Evolutionary conservation across 2,797 vertebrate genomes (phyloP), one percentile per base, ranked within the genome.

Genomic region (Scolopax bukidnonensis): DNA sequence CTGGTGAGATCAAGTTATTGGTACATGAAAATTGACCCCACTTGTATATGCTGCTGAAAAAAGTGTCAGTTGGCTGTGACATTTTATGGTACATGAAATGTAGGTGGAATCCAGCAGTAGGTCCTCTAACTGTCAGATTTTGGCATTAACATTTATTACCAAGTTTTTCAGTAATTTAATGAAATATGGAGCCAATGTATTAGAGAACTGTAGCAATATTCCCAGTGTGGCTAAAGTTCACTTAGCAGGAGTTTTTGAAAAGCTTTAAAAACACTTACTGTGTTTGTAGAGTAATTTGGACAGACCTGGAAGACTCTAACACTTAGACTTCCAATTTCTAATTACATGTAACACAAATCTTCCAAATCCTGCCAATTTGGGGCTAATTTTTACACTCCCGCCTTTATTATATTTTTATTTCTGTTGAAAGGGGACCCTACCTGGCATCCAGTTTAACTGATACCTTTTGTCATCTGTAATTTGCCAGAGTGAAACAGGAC

Each of bases 231-330:
- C 36, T 76, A 33, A 80, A 77, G 65, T 54, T 85, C 36, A 68
- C 30, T 85, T 71, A 84, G 30, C 30, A 64, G 28, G 21, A 87
- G 50, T 84, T 83, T 77, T n/a, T 77, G 41, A 92, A 89, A 89
- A 81, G 79, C 53, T 87, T 87, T 78, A 48, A 73, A 95, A 57
- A 23, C 54, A 75, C 45, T 87, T 90, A 94, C 41, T n/a, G 24
- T n/a, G 36, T 59, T 83, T 82, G 71, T 59, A 79, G 71, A 83
- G 28, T 83, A n/a, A 92, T 89, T 92, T 85, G 65, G 61, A 84
- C 78, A 93, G 81, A 59, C 30, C 57, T 95, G 75, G 78, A 84
- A 65, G 68, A 50, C 19, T 63, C 53, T 78, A 57, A 61, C 59
- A 78, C 65, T 84, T 30, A 28, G 13, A 45, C 40, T 71, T 89